Conservation (phyloP, 2,888 invertebrate species). For the Malthinus flaveolus region DNA sequence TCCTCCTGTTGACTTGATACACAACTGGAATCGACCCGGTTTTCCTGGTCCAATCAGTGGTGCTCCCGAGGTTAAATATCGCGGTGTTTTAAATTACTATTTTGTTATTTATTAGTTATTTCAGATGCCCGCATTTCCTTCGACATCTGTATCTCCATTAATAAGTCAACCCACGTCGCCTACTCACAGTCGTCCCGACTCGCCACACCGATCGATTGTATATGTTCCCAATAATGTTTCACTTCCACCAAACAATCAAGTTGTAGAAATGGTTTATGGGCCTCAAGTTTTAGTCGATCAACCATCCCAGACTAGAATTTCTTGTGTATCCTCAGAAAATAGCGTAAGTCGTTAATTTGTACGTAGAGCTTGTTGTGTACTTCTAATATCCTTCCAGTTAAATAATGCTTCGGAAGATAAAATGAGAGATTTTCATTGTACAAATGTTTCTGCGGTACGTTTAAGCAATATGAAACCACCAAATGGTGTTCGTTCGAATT, state of each 20-base stretch:
- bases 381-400: conserved; percentile 56
- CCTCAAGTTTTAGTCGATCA: conserved; percentile 47
- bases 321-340: conserved; percentile 38
- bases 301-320: conserved; percentile 47
- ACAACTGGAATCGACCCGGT: conserved; percentile 45
- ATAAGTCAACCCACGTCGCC: conserved; percentile 76
- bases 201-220: conserved; percentile 59
- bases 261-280: conserved; percentile 24
- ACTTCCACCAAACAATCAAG: conserved; percentile 49
- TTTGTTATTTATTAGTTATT: conserved; percentile 17
- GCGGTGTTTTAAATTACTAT: conserved; percentile 1
- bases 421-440: conserved; percentile 56
- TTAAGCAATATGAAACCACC: conserved; percentile 37
- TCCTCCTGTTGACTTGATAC: conserved; percentile 41
- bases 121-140: conserved; percentile 58
- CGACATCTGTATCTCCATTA: conserved; percentile 71
- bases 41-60: conserved; percentile 43
- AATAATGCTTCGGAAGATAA: conserved; percentile 67
- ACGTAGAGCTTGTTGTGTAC: neutral
- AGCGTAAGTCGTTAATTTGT: conserved; percentile 35
- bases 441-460: conserved; percentile 33
- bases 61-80: conserved; percentile 46
- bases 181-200: conserved; percentile 73
- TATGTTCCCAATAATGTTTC: conserved; percentile 47
- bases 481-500: conserved; percentile 46